Conservation (phyloP, 2,797 vertebrate species). For the Melanotaenia boesemani region DNA sequence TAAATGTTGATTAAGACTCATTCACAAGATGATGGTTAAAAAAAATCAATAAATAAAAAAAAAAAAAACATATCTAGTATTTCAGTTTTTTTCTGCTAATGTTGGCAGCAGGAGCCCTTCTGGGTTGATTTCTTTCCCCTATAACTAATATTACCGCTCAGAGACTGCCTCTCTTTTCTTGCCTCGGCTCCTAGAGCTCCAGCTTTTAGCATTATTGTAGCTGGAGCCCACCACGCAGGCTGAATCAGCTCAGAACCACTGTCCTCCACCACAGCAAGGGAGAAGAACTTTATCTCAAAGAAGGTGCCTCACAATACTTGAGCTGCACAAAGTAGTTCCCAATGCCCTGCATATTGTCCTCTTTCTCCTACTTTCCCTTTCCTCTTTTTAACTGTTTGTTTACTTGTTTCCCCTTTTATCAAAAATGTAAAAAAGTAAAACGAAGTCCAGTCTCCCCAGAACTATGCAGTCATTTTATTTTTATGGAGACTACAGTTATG, state of each 20-base stretch:
- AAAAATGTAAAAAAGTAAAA: too few species aligned
- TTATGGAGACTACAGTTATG: neutral
- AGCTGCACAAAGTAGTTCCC: neutral
- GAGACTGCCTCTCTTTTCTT: neutral
- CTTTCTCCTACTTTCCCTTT: too few species aligned
- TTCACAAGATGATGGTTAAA: neutral
- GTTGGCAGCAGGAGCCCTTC: neutral
- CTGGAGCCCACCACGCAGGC: neutral
- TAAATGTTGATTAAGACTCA: neutral
- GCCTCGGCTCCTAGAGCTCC: neutral
- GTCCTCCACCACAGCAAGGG: conserved; percentile 2
- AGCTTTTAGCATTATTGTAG: conserved; percentile 9
- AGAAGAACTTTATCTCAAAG: conserved; percentile 3
- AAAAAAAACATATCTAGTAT: neutral
- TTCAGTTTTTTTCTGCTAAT: neutral
- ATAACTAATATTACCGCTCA: neutral
- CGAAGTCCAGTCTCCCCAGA: too few species aligned
- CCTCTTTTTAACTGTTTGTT: too few species aligned
- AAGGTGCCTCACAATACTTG: neutral
- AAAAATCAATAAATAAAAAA: too few species aligned
- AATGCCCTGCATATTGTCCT: neutral
- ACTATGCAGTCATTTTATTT: neutral
- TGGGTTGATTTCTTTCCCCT: neutral
- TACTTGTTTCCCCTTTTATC: too few species aligned
- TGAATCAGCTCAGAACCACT: conserved; percentile 1